These are phyloP conservation scores for Lampris megalopsis DNA, from an alignment of 2,113 vertebrate species.

Conservation along the genomic window DNA sequence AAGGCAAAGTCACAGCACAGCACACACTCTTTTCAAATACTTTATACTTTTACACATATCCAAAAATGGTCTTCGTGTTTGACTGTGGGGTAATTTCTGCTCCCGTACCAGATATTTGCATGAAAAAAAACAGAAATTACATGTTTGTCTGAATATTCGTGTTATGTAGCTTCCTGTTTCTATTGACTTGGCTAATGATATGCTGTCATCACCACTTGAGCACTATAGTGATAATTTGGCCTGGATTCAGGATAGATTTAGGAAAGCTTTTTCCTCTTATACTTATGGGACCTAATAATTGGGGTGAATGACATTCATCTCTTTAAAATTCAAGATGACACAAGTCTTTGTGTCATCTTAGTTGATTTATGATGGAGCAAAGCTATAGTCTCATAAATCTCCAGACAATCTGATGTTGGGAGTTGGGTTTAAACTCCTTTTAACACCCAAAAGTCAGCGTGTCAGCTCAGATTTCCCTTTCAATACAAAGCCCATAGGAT, in stretches of 20 bases:
- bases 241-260: not conserved
- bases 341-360: conserved; percentile 1
- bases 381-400: not conserved
- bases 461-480: no score
- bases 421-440: not conserved
- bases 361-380: not conserved
- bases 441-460: not conserved
- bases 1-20: conserved; percentile 40
- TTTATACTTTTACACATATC: conserved; percentile 1
- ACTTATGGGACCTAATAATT: conserved; percentile 9
- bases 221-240: not conserved
- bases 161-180: conserved; percentile 3
- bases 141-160: conserved; percentile 15
- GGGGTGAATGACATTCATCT: not conserved
- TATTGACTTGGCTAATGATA: conserved; percentile 1
- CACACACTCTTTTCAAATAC: conserved; percentile 33
- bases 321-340: not conserved
- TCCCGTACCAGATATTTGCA: conserved; percentile 37
- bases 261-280: not conserved
- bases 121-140: conserved; percentile 24
- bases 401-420: not conserved
- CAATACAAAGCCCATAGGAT: not conserved
- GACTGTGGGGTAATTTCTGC: conserved; percentile 1
- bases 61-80: conserved; percentile 15
- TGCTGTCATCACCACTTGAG: not conserved